A percentile compares a stretch with the other conserved stretches of the same genome.
phyloP scores from a whole-genome alignment of 1,140 invertebrate species.

The Varroa destructor region DNA sequence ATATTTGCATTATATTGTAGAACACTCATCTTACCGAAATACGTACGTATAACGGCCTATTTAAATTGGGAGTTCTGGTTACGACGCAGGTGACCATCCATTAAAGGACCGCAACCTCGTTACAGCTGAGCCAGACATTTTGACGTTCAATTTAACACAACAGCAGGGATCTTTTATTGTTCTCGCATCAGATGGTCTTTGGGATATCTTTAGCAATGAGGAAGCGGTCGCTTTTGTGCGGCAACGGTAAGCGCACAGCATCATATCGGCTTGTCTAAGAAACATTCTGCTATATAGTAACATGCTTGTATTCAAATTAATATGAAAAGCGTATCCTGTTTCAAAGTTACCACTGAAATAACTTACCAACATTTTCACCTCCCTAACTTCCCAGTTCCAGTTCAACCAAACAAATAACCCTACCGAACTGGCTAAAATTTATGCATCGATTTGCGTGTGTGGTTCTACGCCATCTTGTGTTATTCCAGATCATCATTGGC shows the following conservation, averaged over 20 bases:
- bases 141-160: constrained; percentile 62
- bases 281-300: too few species aligned
- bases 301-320: too few species aligned
- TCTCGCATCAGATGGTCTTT: constrained; percentile 83
- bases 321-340: too few species aligned
- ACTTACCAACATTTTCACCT: too few species aligned
- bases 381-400: too few species aligned
- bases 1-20: constrained; percentile 1
- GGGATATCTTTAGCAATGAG: constrained; percentile 88
- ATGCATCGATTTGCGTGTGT: too few species aligned
- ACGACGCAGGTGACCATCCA: constrained; percentile 64
- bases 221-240: constrained; percentile 76
- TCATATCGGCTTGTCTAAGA: too few species aligned
- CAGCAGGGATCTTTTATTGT: constrained; percentile 73
- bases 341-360: too few species aligned
- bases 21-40: background rate
- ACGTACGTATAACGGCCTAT: constrained; percentile 29
- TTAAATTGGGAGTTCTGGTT: constrained; percentile 39
- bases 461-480: too few species aligned
- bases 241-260: constrained; percentile 43
- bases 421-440: too few species aligned
- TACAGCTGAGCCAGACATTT: constrained; percentile 84
- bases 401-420: too few species aligned
- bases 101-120: constrained; percentile 83
- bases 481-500: background rate